Conservation (phyloP, 2,888 invertebrate species). For the Drosophila ezoana region DNA sequence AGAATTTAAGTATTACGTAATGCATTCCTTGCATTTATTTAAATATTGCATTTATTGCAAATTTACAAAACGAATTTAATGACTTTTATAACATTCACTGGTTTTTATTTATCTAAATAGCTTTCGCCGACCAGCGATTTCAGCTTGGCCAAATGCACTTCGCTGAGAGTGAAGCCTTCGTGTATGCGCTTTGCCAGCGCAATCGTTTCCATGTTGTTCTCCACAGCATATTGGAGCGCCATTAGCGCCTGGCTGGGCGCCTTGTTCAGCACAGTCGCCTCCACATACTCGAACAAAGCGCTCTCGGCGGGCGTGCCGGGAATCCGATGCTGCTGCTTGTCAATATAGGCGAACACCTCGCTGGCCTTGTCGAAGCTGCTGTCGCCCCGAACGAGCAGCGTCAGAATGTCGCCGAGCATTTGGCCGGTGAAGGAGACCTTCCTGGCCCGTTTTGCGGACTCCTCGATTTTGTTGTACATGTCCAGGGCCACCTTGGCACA, state of each 20-base stretch:
- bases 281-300: constrained; percentile 86
- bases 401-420: constrained; percentile 87
- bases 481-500: constrained; percentile 87
- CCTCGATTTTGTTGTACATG: constrained; percentile 86
- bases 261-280: constrained; percentile 86
- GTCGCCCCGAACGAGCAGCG: constrained; percentile 83
- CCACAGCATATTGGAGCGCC: constrained; percentile 86
- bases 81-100: constrained; percentile 2
- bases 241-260: constrained; percentile 86
- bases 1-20: constrained; percentile 24
- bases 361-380: constrained; percentile 86
- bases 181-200: constrained; percentile 73
- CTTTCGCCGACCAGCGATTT: constrained; percentile 86
- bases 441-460: constrained; percentile 78
- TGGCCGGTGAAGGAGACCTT: constrained; percentile 86
- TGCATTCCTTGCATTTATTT: constrained; percentile 48
- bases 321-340: constrained; percentile 85
- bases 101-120: constrained; percentile 60
- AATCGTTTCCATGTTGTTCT: constrained; percentile 85
- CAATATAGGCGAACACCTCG: constrained; percentile 86
- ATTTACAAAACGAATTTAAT: constrained; percentile 38
- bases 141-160: constrained; percentile 85
- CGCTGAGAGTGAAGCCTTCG: constrained; percentile 85
- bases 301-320: constrained; percentile 86
- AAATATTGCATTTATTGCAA: constrained; percentile 47